Conservation (phyloP, 2,113 vertebrate species). For the Numida meleagris region DNA sequence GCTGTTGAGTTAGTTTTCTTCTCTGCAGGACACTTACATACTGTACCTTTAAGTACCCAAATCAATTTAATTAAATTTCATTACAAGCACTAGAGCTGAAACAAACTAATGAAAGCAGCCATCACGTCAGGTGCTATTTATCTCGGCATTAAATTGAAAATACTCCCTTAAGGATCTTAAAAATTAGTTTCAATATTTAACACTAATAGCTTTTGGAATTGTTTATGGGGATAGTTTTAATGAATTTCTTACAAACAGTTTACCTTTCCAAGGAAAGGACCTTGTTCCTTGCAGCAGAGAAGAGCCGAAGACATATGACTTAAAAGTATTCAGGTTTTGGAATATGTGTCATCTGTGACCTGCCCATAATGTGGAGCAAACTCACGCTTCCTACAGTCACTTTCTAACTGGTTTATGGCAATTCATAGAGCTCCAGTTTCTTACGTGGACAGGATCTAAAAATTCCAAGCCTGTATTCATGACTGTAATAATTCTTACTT, state of each 20-base stretch:
- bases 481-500: background rate
- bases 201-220: slow-evolving; percentile 74
- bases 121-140: slow-evolving; percentile 74
- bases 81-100: slow-evolving; percentile 74
- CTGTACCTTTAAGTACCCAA: slow-evolving; percentile 72
- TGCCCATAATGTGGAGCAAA: background rate
- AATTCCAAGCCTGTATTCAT: background rate
- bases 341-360: background rate
- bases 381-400: background rate
- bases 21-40: slow-evolving; percentile 32
- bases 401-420: background rate
- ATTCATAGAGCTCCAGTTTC: background rate
- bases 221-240: slow-evolving; percentile 68
- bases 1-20: slow-evolving; percentile 2
- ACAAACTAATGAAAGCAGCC: slow-evolving; percentile 72
- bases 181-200: slow-evolving; percentile 80
- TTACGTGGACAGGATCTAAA: background rate
- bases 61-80: slow-evolving; percentile 79
- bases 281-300: slow-evolving; percentile 6
- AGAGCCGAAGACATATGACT: background rate
- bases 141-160: slow-evolving; percentile 76
- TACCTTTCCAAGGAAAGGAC: slow-evolving; percentile 57
- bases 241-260: slow-evolving; percentile 72
- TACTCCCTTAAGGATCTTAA: slow-evolving; percentile 76
- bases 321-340: background rate